These are phyloP conservation scores for Agrilus mali DNA, from an alignment of 2,888 invertebrate genomes.

Conservation along the genomic window DNA sequence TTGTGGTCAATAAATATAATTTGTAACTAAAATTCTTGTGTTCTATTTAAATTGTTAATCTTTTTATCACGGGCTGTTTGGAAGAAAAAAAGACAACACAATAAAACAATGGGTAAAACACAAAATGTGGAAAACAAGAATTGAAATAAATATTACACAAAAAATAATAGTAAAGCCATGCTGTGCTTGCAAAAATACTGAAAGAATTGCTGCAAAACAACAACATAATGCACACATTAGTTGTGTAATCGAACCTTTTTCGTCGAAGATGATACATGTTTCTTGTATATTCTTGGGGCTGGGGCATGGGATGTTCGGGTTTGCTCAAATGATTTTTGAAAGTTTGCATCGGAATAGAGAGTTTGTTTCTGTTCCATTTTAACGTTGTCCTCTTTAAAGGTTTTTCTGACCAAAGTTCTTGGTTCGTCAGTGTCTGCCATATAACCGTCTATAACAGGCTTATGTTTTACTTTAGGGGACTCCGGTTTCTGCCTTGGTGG, in stretches of 20 bases:
- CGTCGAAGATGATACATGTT: conserved; percentile 24
- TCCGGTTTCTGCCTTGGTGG: conserved; percentile 30
- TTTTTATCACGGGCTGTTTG: no score
- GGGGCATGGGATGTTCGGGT: conserved; percentile 11
- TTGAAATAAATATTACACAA: conserved; percentile 1
- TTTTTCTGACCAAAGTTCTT: conserved; percentile 24
- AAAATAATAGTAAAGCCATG: conserved; percentile 2
- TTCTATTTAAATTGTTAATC: no score
- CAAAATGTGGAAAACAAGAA: not conserved
- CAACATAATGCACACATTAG: conserved; percentile 4
- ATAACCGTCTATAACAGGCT: conserved; percentile 44
- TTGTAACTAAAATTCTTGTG: no score
- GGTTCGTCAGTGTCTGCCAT: conserved; percentile 61
- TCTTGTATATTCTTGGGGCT: conserved; percentile 26
- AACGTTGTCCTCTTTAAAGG: conserved; percentile 24
- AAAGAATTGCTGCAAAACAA: not conserved
- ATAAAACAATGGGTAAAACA: conserved; percentile 1
- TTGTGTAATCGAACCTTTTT: conserved; percentile 30
- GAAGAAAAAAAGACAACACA: not conserved
- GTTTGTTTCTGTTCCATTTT: conserved; percentile 23
- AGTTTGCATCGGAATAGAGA: not conserved
- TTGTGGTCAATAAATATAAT: no score
- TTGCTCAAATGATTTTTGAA: not conserved
- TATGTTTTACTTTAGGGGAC: conserved; percentile 41
- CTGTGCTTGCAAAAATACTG: not conserved